Base-by-base conservation (phyloP, 1,140 invertebrate species). In the Thaumetopoea pityocampa region DNA sequence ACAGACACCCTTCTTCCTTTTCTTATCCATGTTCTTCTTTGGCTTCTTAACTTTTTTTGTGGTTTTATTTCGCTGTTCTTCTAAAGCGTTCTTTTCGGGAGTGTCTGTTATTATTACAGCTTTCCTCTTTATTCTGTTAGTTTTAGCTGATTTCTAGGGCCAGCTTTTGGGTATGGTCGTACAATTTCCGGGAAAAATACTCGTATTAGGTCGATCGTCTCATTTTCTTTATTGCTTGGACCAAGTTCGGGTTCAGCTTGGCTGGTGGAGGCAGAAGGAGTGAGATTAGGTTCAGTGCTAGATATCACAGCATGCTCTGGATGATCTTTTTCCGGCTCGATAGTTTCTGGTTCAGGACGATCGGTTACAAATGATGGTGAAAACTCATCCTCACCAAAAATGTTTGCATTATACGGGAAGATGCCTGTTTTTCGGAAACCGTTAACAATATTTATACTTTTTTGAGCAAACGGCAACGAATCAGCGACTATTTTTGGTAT, bases 351-450 rank as follows among this genome's bases (percentile, higher is more conserved):
- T 23, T 34, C 41, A 20, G 54, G 51, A 49, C 36, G 49, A 20
- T 57, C n/a, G 11, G 50, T 61, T 36, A 57, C 50, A 49, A 54
- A 61, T 37, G 56, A 54, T 45, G 57, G 47, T 24, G 47, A 52
- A 62, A 58, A 52, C 26, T 62, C 54, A 45, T 53, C 47, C 20
- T 58, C 49, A 12, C 43, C 28, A 53, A 68, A 64, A 47, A 60
- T 48, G 22, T 59, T 47, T 19, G 36, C 24, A 44, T 69, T 60
- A 47, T 58, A 59, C 11, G 63, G 60, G 14, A 35, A 69, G 33
- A 67, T 58, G 19, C 60, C 57, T 20, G 62, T 59, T 27, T 47
- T 43, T 52, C 23, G 22, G 14, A 56, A 61, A 48, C 49, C 42
- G 26, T 48, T 56, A 16, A 51, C 30, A 57, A 70, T 52, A 56